Base-by-base conservation (phyloP, 2,888 invertebrate species). In the Argyra leucocephala region DNA sequence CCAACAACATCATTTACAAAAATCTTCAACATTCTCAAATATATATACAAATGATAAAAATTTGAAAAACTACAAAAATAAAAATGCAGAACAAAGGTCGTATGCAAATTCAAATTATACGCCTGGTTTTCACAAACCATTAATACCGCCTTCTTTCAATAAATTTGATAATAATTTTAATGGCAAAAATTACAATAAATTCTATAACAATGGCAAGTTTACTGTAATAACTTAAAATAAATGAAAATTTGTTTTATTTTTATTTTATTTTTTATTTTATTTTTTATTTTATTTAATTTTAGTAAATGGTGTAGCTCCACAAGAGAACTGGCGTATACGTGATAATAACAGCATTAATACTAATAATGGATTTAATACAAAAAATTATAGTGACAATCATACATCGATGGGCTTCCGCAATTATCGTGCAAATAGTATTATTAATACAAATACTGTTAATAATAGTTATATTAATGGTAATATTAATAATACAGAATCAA, bases 361-460 rank as follows among this genome's bases (percentile, higher is more conserved):
- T 26, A 48, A 48, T 48, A 48, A 48, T 48, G 48, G 48, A 18
- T 48, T 48, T 48, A 48, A 15, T n/a, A 5, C 5, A 48, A 48
- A 48, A 18, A 48, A 48, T 48, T 48, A 61, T 31, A 23, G 23
- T 37, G 58, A 65, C 64, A 68, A 63, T 62, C 70, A 70, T 62
- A 71, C 72, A 57, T 70, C 67, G 57, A 57, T 65, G 21, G 67
- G 68, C 59, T 68, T 66, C 57, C 71, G 65, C 58, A 67, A 69
- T 57, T 66, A 68, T 64, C 66, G 67, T 66, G 67, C 36, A 57
- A 66, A 22, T 67, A 68, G 65, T 66, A 66, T 65, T 65, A 66
- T 64, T 66, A 68, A 31, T 73, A 73, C 69, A 72, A 74, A 23
- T 74, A 71, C 61, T 26, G 37, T 18, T 48, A 48, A 48, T 48